Percentiles rank a stretch among this genome's conserved stretches.
These are phyloP conservation scores for Pollenia angustigena DNA, from an alignment of 2,888 invertebrate genomes.

Conservation along the genomic window DNA sequence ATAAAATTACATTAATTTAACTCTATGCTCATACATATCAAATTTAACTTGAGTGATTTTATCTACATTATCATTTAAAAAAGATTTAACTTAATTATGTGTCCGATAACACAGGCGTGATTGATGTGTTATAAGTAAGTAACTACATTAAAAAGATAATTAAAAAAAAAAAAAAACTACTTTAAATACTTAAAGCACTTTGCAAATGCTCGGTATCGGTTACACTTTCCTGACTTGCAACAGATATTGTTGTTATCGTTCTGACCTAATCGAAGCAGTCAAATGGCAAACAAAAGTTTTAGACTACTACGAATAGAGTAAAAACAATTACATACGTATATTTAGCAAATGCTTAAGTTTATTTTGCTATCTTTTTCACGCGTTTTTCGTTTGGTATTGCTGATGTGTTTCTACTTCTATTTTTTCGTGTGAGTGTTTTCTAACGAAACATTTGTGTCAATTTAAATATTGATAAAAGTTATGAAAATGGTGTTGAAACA, in stretches of 20 bases:
- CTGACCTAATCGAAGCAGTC: background rate
- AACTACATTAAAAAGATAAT: background rate
- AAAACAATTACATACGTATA: background rate
- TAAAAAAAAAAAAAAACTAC: background rate
- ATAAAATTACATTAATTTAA: no score
- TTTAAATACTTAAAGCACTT: background rate
- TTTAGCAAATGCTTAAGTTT: background rate
- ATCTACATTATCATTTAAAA: background rate
- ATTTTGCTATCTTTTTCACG: background rate
- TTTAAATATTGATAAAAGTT: conserved; percentile 11
- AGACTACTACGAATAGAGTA: background rate
- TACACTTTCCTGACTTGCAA: background rate
- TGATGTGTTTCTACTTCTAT: background rate
- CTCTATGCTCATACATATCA: no score
- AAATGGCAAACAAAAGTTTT: background rate
- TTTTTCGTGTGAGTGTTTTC: background rate
- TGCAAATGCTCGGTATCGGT: background rate
- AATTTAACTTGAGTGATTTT: background rate
- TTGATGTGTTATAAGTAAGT: background rate
- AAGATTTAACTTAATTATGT: background rate
- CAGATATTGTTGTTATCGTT: conserved; percentile 3
- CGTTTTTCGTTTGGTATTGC: background rate
- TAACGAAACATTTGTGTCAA: conserved; percentile 4
- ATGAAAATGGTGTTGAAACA: background rate
- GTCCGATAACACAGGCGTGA: background rate